Conservation (phyloP, 2,113 vertebrate genomes). For the Dasyprocta punctata region DNA sequence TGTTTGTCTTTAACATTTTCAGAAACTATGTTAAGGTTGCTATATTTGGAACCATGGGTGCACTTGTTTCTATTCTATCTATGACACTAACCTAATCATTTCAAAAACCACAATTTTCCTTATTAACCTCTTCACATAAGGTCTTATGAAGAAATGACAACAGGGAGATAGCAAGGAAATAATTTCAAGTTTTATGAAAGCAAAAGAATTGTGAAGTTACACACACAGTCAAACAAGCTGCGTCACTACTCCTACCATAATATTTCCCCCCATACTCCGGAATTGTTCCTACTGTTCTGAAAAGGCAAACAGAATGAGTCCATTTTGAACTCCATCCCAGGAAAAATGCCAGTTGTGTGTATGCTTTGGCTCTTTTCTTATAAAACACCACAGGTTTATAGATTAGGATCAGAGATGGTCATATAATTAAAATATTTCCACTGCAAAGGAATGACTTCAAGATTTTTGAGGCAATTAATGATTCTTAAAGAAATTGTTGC, state of each 20-base stretch:
- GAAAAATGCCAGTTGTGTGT: fast-evolving
- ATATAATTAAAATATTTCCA: background rate
- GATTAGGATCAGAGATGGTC: background rate
- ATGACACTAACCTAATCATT: conserved; percentile 42
- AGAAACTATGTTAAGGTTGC: background rate
- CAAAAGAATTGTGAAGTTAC: background rate
- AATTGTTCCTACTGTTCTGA: background rate
- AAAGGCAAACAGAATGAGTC: background rate
- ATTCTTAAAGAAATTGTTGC: background rate
- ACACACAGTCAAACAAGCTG: background rate
- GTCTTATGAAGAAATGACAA: conserved; percentile 54
- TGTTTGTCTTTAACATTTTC: conserved; percentile 35
- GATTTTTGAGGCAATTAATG: background rate
- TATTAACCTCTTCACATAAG: conserved; percentile 69
- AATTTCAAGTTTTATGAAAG: background rate
- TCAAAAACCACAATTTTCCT: conserved; percentile 61
- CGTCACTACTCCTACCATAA: background rate
- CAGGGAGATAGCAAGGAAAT: conserved; percentile 30
- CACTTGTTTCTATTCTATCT: conserved; percentile 19
- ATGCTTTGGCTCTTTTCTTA: background rate
- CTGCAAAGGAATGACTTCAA: background rate
- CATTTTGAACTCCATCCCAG: background rate
- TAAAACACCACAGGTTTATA: background rate
- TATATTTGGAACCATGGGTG: background rate
- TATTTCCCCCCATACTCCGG: fast-evolving